Percentiles rank a stretch among this genome's conserved stretches.
These are phyloP conservation scores for Lophura nycthemera DNA, from an alignment of 2,113 vertebrate genomes.

Conservation along the genomic window DNA sequence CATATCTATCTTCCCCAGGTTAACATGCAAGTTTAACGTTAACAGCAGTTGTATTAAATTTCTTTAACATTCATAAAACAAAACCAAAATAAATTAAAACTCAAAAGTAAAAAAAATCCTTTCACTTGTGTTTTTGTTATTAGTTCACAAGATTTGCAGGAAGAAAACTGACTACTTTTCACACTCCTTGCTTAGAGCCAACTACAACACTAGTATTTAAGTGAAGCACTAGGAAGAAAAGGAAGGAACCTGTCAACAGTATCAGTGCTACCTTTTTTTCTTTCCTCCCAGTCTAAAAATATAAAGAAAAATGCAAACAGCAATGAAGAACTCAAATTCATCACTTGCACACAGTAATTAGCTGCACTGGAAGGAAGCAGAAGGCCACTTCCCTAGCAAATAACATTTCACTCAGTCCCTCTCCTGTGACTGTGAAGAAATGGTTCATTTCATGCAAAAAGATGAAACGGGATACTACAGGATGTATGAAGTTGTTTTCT, in stretches of 20 bases:
- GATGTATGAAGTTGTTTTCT: neutral
- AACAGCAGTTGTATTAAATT: neutral
- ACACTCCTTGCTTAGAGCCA: neutral
- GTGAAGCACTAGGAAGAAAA: neutral
- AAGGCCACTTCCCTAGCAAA: neutral
- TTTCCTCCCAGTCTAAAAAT: neutral
- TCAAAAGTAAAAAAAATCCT: neutral
- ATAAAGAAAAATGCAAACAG: neutral
- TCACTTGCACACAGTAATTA: neutral
- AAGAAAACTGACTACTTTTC: neutral
- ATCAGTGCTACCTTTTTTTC: neutral
- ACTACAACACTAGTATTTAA: neutral
- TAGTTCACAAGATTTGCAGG: neutral
- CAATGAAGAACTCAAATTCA: neutral
- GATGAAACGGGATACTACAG: rapidly evolving
- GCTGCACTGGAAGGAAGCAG: neutral
- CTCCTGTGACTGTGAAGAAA: neutral
- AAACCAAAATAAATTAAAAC: neutral
- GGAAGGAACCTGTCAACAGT: neutral
- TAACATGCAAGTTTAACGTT: neutral
- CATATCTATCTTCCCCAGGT: neutral
- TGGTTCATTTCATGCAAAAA: neutral
- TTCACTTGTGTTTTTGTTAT: neutral
- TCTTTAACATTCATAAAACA: neutral
- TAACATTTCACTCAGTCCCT: neutral